Base-by-base conservation (phyloP, 2,113 vertebrate genomes). In the Boleophthalmus pectinirostris region DNA sequence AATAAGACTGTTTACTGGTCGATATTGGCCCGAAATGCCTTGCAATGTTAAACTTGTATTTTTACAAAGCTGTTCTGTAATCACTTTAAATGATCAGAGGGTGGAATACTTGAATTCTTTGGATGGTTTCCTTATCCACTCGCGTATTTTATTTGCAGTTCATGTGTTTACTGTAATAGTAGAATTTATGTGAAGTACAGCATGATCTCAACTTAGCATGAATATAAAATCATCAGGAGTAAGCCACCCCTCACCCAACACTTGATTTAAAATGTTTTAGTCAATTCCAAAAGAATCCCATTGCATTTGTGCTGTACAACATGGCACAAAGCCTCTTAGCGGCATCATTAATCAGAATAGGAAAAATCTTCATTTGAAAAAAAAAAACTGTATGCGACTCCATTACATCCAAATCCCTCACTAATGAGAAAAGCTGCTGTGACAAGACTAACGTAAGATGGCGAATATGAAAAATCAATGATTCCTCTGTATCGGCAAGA, bases 401-500 rank as follows among this genome's bases (percentile, higher is more conserved):
- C 6, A 72, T 73, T 54, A 74, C 63, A 78, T 2, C 29, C 0
- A 29, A 71, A 73, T 71, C 68, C 49, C 63, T 69, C 60, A 74
- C 67, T 85, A 78, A 85, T 80, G 61, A 57, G 68, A 25, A 5
- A 13, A 78, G 72, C 68, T 38, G n/a, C 25, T 7, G 16, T 60
- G 68, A 65, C 51, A 75, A 65, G 21, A 61, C 25, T 74, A 63
- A 49, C 14, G 35, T 20, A 79, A 77, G 51, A 69, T 79, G 70
- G 58, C 68, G 61, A 53, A 73, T 75, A 56, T 80, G 35, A 66
- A 47, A 75, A 75, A 78, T 72, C 46, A 81, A 66, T 65, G 47
- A 73, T 77, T 61, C 15, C 47, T 56, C 43, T 80, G 65, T 1
- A 72, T 61, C 61, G 18, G 3, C 63, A 64, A 67, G 77, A 84